Conservation (phyloP, 2,888 invertebrate species). For the Drosophila nr. fundita region DNA sequence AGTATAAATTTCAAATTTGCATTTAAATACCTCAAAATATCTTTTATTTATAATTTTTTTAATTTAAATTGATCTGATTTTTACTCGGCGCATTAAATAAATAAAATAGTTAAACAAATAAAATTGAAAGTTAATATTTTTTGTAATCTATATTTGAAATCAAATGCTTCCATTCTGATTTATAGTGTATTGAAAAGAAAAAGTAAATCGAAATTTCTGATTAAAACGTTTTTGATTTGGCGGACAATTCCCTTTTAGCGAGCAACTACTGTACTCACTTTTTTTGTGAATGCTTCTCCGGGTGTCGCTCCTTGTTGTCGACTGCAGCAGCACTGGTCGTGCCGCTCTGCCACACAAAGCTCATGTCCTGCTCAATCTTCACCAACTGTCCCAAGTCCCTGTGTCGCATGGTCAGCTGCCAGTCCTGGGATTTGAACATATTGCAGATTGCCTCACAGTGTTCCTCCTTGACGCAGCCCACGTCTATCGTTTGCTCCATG, state of each 20-base stretch:
- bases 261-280: conserved; percentile 25
- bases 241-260: neutral
- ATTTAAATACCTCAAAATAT: neutral
- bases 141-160: neutral
- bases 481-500: conserved; percentile 54
- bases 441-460: conserved; percentile 58
- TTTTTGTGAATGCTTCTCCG: conserved; percentile 42
- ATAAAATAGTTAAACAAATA: neutral
- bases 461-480: conserved; percentile 55
- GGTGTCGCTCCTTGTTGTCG: conserved; percentile 29
- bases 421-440: conserved; percentile 53
- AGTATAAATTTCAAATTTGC: neutral
- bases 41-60: neutral
- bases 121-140: neutral
- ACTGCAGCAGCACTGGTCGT: conserved; percentile 1
- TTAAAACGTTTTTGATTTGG: neutral
- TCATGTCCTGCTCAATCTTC: conserved; percentile 55
- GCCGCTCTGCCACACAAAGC: conserved; percentile 45
- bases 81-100: neutral
- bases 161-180: neutral
- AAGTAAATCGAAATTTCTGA: neutral
- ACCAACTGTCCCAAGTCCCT: conserved; percentile 48
- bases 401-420: conserved; percentile 54
- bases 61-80: neutral
- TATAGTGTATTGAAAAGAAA: neutral